phyloP scores from a whole-genome alignment of 1,140 invertebrate genomes.

The Platorchestia sp. region DNA sequence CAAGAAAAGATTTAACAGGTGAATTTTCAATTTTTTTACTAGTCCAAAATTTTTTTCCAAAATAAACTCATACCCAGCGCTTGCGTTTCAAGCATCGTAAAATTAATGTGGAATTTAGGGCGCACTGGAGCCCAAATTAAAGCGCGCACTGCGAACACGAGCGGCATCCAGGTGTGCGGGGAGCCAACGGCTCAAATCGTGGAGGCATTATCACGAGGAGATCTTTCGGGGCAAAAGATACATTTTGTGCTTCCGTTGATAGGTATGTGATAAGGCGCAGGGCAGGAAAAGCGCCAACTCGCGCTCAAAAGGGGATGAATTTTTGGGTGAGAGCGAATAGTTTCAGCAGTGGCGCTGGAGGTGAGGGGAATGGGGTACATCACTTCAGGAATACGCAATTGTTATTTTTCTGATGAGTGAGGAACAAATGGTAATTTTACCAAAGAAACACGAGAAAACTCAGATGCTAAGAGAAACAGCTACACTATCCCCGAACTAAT shows the following conservation, averaged over 20 bases:
- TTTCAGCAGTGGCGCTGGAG: background rate
- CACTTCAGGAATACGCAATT: background rate
- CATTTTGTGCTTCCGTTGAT: constrained; percentile 7
- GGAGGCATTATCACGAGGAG: background rate
- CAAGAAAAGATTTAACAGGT: too few species aligned
- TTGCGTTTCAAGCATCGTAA: background rate
- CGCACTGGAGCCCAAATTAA: background rate
- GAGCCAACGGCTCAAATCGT: background rate
- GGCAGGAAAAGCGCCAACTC: background rate
- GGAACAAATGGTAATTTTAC: background rate
- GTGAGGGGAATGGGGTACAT: background rate
- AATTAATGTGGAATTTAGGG: background rate
- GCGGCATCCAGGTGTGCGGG: background rate
- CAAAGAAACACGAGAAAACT: background rate
- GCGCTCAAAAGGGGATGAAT: background rate
- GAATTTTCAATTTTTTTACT: too few species aligned
- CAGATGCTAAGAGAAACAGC: background rate
- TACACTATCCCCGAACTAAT: too few species aligned
- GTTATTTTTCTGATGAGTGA: background rate
- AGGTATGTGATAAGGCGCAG: background rate
- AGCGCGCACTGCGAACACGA: background rate
- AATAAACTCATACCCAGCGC: too few species aligned
- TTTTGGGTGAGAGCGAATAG: background rate
- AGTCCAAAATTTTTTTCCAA: too few species aligned
- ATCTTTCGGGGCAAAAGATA: background rate